Conservation (phyloP, 2,797 vertebrate genomes). For the Hipposideros larvatus region DNA sequence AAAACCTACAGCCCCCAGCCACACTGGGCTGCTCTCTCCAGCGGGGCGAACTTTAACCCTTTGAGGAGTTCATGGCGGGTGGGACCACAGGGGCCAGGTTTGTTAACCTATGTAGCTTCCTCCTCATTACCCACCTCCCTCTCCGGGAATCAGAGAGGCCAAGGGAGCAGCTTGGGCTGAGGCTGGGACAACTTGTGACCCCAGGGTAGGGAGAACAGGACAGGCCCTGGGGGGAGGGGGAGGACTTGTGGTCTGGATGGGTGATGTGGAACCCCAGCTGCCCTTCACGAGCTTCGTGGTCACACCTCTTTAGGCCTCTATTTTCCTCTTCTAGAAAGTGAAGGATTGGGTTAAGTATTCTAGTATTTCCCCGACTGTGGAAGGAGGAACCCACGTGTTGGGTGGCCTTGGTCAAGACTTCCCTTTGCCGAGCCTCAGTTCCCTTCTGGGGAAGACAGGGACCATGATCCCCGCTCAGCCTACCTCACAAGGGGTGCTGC, state of each 20-base stretch:
- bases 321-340: neutral
- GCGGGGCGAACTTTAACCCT: slow-evolving; percentile 91
- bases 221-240: neutral
- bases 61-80: slow-evolving; percentile 87
- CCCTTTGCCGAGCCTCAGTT: neutral
- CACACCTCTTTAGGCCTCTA: neutral
- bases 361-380: neutral
- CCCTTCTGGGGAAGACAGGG: neutral
- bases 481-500: neutral
- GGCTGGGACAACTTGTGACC: slow-evolving; percentile 74
- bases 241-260: neutral
- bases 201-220: neutral
- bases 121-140: slow-evolving; percentile 31
- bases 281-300: neutral
- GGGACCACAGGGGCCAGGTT: slow-evolving; percentile 41
- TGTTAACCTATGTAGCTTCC: neutral
- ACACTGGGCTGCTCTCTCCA: slow-evolving; percentile 75
- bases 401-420: neutral
- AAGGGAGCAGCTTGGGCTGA: slow-evolving; percentile 78
- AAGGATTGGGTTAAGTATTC: neutral
- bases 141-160: slow-evolving; percentile 59
- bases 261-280: neutral
- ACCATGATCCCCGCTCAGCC: neutral
- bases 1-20: slow-evolving; percentile 79
- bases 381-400: neutral